Conservation (phyloP, 2,888 invertebrate species). For the Dendrolimus houi region DNA sequence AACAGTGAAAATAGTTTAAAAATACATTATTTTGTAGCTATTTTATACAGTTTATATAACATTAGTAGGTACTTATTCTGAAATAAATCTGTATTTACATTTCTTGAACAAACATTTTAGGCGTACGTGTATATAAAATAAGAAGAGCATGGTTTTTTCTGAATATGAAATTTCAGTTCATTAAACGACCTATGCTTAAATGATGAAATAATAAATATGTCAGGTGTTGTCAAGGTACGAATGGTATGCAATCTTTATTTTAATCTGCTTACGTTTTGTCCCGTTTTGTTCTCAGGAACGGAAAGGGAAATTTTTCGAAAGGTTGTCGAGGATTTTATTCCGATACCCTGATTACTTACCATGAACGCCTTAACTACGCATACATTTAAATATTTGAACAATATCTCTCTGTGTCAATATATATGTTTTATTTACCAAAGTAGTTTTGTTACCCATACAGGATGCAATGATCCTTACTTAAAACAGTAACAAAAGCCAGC, state of each 20-base stretch:
- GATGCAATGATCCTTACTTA: neutral
- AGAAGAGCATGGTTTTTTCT: too few relatives aligned
- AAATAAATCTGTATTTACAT: too few relatives aligned
- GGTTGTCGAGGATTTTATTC: constrained; percentile 45
- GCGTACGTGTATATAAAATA: too few relatives aligned
- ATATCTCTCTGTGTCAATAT: constrained; percentile 7
- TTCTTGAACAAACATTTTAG: too few relatives aligned
- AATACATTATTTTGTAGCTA: too few relatives aligned
- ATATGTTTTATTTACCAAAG: neutral
- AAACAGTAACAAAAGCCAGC: too few relatives aligned
- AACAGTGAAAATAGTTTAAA: too few relatives aligned
- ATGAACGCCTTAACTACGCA: constrained; percentile 35
- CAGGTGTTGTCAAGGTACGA: constrained; percentile 23
- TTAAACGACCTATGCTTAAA: too few relatives aligned
- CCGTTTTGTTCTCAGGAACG: constrained; percentile 27
- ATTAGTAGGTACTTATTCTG: too few relatives aligned
- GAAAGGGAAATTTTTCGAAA: constrained; percentile 30
- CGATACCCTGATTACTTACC: constrained; percentile 33
- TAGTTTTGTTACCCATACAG: neutral
- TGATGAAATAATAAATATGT: neutral
- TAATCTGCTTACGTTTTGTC: constrained; percentile 36
- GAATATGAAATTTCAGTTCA: too few relatives aligned
- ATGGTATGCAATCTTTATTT: constrained; percentile 36
- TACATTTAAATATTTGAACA: constrained; percentile 45
- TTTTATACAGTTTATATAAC: too few relatives aligned